Evolutionary conservation across 2,797 vertebrate genomes (phyloP).

Genomic region (Garrulus glandarius): DNA sequence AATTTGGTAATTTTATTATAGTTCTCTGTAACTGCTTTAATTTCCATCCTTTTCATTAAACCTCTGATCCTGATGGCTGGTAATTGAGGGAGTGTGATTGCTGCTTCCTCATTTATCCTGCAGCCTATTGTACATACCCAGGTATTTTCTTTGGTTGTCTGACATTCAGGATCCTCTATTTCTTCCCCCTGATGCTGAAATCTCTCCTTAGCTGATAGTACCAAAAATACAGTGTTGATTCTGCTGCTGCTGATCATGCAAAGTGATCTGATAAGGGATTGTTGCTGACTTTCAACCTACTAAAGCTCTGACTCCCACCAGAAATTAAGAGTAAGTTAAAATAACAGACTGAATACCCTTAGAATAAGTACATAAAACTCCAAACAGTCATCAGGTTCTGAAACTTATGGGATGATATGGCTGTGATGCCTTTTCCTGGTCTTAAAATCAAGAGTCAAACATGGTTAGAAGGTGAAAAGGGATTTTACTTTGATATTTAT

Average conservation of each 20-base stretch:
- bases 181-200: neutral
- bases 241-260: neutral
- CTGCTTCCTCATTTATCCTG: neutral
- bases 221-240: neutral
- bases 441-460: no score
- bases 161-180: neutral
- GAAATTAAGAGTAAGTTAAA: neutral
- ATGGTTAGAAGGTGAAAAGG: no score
- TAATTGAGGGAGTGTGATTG: neutral
- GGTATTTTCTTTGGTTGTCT: neutral
- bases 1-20: neutral
- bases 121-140: neutral
- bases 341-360: neutral
- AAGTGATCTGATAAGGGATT: neutral
- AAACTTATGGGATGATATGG: neutral
- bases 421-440: no score
- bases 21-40: neutral
- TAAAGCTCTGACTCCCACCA: neutral
- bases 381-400: neutral
- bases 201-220: neutral
- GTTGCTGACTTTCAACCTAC: neutral
- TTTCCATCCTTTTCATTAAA: neutral
- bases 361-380: neutral
- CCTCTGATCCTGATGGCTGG: neutral
- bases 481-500: no score